Evolutionary conservation across 2,797 vertebrate genomes (phyloP).

Genomic region (Chromis chromis): DNA sequence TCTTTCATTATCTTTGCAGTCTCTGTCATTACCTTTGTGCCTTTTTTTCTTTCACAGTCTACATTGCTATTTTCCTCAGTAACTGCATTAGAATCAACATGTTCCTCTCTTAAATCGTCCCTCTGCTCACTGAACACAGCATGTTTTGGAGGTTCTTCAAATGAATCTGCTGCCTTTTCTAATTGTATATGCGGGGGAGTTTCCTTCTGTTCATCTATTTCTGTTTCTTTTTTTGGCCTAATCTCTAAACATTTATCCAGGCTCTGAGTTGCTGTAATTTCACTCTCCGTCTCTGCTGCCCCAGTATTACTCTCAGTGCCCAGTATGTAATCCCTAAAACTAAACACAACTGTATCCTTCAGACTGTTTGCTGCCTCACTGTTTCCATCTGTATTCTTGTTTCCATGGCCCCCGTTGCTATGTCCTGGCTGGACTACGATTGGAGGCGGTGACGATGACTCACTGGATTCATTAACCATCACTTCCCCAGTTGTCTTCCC

Average conservation of each 20-base stretch:
- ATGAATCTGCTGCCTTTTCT: conserved; percentile 42
- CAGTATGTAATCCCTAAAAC: conserved; percentile 86
- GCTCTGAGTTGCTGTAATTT: conserved; percentile 29
- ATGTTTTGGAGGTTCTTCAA: conserved; percentile 30
- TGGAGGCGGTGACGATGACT: conserved; percentile 71
- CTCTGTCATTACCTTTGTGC: conserved; percentile 22
- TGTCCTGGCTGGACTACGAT: conserved; percentile 64
- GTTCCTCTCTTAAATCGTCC: conserved; percentile 23
- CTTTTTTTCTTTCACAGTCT: conserved; percentile 24
- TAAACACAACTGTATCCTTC: conserved; percentile 79
- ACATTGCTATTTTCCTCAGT: conserved; percentile 17
- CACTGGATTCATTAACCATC: conserved; percentile 64
- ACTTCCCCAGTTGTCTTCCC: conserved; percentile 57
- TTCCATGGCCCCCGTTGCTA: conserved; percentile 75
- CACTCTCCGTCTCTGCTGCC: conserved; percentile 42
- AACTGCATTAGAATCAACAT: conserved; percentile 26
- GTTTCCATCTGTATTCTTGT: conserved; percentile 76
- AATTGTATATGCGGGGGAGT: conserved; percentile 16
- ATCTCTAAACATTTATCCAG: conserved; percentile 35
- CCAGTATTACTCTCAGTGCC: conserved; percentile 55
- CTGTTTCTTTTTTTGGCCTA: conserved; percentile 32
- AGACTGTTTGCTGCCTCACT: conserved; percentile 70
- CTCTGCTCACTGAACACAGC: conserved; percentile 18
- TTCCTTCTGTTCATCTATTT: conserved; percentile 44
- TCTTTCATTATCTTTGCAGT: conserved; percentile 23